Base-by-base conservation (phyloP, 2,888 invertebrate genomes). In the Hirtodrosophila duncani region DNA sequence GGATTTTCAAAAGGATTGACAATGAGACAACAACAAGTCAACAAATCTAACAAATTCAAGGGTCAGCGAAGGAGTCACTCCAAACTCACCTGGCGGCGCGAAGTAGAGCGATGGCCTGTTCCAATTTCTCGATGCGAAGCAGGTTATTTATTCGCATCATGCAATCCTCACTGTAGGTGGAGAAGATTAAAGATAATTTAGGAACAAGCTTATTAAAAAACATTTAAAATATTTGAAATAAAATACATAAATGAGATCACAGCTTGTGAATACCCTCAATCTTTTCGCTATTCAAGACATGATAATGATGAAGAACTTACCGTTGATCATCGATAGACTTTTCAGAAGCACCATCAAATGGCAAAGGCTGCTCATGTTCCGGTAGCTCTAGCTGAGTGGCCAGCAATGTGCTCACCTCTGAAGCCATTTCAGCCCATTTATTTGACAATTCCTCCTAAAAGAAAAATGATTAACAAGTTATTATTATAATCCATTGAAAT, bases 331-430 rank as follows among this genome's bases (percentile, higher is more conserved):
- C 96, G 52, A 96, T 92, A 27, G 93, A 91, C 24, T 91, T 89
- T 66, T 96, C 95, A 3, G 94, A 92, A 1, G 94, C 91, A 8
- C 95, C 94, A 88, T 97, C 96, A 84, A 96, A 96, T 0, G 96
- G 96, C 51, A 92, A 89, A 1, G 91, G 90, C 66, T 91, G 89
- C 27, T 89, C 88, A 3, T 87, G 85, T 39, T 88, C 87, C 0
- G 80, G 65, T 24, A 87, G 38, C 46, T 80, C 65, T 29, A 85
- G 38, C 8, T 88, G 89, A 9, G 89, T 86, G 38, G 89, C 86
- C 45, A 93, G 86, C 1, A 91, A 89, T 3, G 88, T 89, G 8
- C 90, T 89, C 30, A 93, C 72, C 81, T 91, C 90, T n/a, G 89
- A 87, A 6, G 90, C 89, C 24, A 90, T 84, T 66, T 90, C 90